Base-by-base conservation (phyloP, 1,140 invertebrate genomes). In the Heliconius himera region DNA sequence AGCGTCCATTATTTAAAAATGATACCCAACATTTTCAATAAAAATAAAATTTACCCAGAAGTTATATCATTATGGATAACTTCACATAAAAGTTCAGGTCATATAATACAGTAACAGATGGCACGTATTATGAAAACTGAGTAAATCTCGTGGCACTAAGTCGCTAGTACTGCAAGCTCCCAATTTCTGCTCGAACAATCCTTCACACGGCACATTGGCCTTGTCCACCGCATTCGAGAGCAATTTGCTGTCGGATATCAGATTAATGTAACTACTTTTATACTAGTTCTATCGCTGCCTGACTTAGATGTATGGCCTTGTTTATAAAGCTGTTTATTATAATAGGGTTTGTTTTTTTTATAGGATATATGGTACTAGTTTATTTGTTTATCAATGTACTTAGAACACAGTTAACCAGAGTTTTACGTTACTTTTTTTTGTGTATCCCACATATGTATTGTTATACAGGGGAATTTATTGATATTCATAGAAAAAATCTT, bases 201-300 rank as follows among this genome's bases (percentile, higher is more conserved):
- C 84, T 81, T 88, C 85, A 88, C 85, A 91, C 92, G 91, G 87
- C 87, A 88, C 90, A 93, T 92, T 93, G 91, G 87, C 85, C 89
- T 87, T 89, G 89, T 88, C 89, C 89, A 90, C 89, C 87, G 85
- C 90, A 91, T 89, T 90, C 86, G 84, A 91, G 87, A 89, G 87
- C 91, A 91, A 91, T 91, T 93, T 89, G 89, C 88, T 86, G 86
- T 83, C 87, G 82, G 88, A 89, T 89, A 91, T 92, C 88, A 90
- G 89, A 91, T 93, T 92, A 92, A 93, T 92, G 90, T 88, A 83
- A 82, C 86, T 89, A 92, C 88, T 93, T 92, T 90, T 90, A 88
- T 89, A 88, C 87, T 88, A 88, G 86, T 29, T 26, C 11, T 29
- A 66, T 22, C 11, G 60, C 26, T 29, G 13, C 60, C 16, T 66